Conservation (phyloP, 2,797 vertebrate genomes). For the Gallinago stenura region DNA sequence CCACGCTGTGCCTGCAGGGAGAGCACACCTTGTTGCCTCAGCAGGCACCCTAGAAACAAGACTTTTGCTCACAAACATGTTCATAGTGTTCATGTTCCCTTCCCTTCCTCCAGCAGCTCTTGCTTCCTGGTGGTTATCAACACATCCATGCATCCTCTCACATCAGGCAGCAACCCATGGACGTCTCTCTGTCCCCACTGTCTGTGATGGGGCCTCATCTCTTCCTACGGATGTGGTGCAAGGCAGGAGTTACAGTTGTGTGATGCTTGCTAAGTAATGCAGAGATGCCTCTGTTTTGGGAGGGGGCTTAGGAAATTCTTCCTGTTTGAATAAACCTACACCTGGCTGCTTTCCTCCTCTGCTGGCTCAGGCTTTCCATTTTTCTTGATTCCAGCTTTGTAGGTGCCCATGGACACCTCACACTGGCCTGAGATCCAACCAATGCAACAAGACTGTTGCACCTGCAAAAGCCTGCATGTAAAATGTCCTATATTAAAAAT, state of each 20-base stretch:
- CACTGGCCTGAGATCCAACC: rapidly evolving
- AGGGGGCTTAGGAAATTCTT: neutral
- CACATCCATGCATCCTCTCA: neutral
- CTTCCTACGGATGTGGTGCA: neutral
- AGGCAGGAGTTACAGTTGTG: neutral
- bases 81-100: neutral
- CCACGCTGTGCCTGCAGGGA: neutral
- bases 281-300: neutral
- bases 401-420: neutral
- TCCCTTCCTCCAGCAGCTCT: neutral
- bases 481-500: neutral
- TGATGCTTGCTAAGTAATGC: rapidly evolving
- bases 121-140: neutral
- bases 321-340: neutral
- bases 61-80: neutral
- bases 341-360: neutral
- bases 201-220: rapidly evolving
- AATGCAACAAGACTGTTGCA: neutral
- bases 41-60: rapidly evolving
- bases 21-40: neutral
- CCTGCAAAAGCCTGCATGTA: neutral
- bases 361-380: neutral
- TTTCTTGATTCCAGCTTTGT: neutral
- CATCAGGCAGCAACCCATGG: rapidly evolving
- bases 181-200: rapidly evolving